phyloP scores from a whole-genome alignment of 1,140 invertebrate species.

The Zaprionus tsacasi region DNA sequence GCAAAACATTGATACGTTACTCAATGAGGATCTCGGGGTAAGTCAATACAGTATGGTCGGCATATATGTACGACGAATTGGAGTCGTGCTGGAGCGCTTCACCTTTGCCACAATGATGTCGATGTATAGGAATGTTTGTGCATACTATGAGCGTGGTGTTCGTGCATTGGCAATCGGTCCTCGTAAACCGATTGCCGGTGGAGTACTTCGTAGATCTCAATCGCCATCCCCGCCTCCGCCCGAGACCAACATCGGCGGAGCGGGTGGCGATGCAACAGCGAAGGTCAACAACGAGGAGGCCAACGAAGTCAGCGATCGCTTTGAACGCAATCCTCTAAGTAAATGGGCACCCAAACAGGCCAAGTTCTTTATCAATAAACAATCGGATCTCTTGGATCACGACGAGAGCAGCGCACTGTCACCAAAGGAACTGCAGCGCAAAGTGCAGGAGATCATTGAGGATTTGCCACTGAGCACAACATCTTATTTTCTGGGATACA shows the following conservation, averaged over 20 bases:
- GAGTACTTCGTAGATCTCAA: slow-evolving; percentile 49
- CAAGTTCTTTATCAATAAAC: slow-evolving; percentile 93
- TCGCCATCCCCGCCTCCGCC: slow-evolving; percentile 30
- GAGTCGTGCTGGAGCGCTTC: slow-evolving; percentile 92
- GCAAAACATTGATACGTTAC: slow-evolving; percentile 71
- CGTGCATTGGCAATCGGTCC: slow-evolving; percentile 56
- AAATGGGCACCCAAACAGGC: slow-evolving; percentile 94
- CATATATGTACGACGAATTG: slow-evolving; percentile 91
- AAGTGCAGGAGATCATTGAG: slow-evolving; percentile 90
- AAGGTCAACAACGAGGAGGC: slow-evolving; percentile 27
- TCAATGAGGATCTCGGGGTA: slow-evolving; percentile 77
- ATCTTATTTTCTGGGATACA: slow-evolving; percentile 95
- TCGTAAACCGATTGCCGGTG: slow-evolving; percentile 55
- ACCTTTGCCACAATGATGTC: slow-evolving; percentile 91
- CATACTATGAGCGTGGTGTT: slow-evolving; percentile 86
- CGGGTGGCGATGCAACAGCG: neutral
- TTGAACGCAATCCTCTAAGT: slow-evolving; percentile 82
- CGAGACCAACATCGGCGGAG: neutral
- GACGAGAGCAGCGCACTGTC: slow-evolving; percentile 91
- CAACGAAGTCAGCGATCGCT: slow-evolving; percentile 1
- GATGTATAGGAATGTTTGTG: slow-evolving; percentile 88
- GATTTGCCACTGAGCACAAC: slow-evolving; percentile 93
- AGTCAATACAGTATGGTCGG: slow-evolving; percentile 87
- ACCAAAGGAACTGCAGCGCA: slow-evolving; percentile 90
- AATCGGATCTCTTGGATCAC: slow-evolving; percentile 91